A percentile compares a stretch with the other conserved stretches of the same genome.
Evolutionary conservation across 2,797 vertebrate genomes (phyloP).

Genomic region (Otus scops): DNA sequence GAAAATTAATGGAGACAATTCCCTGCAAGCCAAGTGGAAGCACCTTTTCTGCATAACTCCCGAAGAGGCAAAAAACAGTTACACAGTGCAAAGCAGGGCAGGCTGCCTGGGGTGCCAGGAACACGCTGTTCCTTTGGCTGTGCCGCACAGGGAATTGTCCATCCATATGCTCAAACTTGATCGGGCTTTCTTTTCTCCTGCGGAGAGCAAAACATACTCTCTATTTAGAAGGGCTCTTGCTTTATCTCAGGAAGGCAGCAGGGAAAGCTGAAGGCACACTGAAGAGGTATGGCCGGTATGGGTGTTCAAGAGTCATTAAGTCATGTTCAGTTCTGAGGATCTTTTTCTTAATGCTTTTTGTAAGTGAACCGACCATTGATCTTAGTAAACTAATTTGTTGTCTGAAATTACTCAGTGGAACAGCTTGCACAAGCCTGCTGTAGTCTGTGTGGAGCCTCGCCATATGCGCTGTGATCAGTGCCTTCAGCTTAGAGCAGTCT

Average conservation of each 20-base stretch:
- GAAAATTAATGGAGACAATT: background rate
- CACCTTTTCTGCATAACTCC: background rate
- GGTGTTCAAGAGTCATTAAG: background rate
- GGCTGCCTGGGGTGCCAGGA: conserved; percentile 27
- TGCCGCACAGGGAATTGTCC: background rate
- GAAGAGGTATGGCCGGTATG: background rate
- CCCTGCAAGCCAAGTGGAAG: background rate
- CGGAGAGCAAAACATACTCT: background rate
- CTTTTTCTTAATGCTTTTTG: background rate
- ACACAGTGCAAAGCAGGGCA: background rate
- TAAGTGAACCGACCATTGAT: background rate
- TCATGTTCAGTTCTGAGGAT: background rate
- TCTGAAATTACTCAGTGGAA: background rate
- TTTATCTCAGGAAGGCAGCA: background rate
- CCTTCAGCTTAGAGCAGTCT: background rate
- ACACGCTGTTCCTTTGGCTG: conserved; percentile 25
- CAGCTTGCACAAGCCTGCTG: background rate
- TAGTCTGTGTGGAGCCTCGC: accelerated
- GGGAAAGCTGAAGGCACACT: background rate
- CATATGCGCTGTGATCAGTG: background rate
- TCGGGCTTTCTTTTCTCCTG: background rate
- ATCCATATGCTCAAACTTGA: background rate
- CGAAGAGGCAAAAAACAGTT: background rate
- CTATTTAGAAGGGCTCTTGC: background rate
- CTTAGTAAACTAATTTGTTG: background rate